Conservation (phyloP, 2,113 vertebrate genomes). For the Suricata suricatta region DNA sequence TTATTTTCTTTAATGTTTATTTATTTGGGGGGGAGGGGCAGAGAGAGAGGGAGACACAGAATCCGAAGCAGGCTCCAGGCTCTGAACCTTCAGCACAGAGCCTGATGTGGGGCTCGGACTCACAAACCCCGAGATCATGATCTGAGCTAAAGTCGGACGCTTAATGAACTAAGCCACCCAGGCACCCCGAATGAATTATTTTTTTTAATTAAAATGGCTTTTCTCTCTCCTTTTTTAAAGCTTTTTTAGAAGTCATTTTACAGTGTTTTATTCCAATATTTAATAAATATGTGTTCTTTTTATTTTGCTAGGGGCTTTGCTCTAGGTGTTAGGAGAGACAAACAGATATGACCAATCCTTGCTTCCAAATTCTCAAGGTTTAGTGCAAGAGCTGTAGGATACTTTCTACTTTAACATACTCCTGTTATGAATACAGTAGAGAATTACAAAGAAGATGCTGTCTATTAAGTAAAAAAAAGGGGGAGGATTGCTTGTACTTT, state of each 20-base stretch:
- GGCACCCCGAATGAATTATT: not conserved
- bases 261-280: not conserved
- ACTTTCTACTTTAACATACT: not conserved
- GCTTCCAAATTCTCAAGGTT: not conserved
- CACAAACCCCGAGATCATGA: not conserved
- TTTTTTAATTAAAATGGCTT: not conserved
- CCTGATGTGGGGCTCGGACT: too few species aligned
- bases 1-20: not conserved
- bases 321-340: not conserved
- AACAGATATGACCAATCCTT: not conserved
- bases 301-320: not conserved
- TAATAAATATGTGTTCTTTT: constrained; percentile 21
- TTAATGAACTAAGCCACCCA: not conserved
- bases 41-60: not conserved
- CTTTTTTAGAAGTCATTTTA: constrained; percentile 43
- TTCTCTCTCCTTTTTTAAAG: not conserved
- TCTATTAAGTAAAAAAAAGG: not conserved
- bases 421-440: not conserved
- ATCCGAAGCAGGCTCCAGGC: not conserved
- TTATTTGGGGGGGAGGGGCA: not conserved
- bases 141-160: not conserved
- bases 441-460: constrained; percentile 21
- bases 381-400: not conserved
- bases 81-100: too few species aligned
- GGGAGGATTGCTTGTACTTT: not conserved